Evolutionary conservation across 2,888 invertebrate genomes (phyloP), one percentile per base, ranked within the genome.

Genomic region (Drosophila percnosoma): DNA sequence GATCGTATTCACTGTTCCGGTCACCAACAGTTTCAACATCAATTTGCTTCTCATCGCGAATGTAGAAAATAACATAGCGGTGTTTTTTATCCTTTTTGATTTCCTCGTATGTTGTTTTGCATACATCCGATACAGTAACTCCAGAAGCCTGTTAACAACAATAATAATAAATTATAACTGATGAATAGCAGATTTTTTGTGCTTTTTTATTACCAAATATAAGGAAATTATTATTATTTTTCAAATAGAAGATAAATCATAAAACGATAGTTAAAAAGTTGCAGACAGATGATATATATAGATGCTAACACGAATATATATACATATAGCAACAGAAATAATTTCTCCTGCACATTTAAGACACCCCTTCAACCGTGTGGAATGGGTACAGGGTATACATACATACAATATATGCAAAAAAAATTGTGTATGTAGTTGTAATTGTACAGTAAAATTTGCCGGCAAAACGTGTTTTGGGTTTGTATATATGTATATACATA

Each of bases 21-120:
- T 95, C 96, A 92, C 97, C 98, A 91, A 98, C 97, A 62, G 96
- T 96, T 94, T 98, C 98, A 67, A 98, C 98, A 93, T 98, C 98
- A 93, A 99, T 99, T 94, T 97, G 97, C 94, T 97, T 98, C 93
- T 99, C 98, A 93, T 98, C 98, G 90, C 97, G 96, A 94, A 99
- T 98, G 94, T 96, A 98, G 94, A 98, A 99, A 92, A 99, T 97
- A 84, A 99, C 98, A 94, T 98, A 99, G 93, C 98, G 97, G 94
- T 98, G 97, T 92, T 98, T 98, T 95, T 99, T 99, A 93, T 98
- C 98, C 94, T 99, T 98, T 94, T 99, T 99, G 90, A 99, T 98
- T 95, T 98, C 98, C 94, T 98, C 98, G 94, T 98, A 99, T 90
- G 97, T 97, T 79, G 96, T 97, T 95, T 98, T 97, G 94, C 98